Conservation (phyloP, 2,888 invertebrate genomes). For the Conops quadrifasciatus region DNA sequence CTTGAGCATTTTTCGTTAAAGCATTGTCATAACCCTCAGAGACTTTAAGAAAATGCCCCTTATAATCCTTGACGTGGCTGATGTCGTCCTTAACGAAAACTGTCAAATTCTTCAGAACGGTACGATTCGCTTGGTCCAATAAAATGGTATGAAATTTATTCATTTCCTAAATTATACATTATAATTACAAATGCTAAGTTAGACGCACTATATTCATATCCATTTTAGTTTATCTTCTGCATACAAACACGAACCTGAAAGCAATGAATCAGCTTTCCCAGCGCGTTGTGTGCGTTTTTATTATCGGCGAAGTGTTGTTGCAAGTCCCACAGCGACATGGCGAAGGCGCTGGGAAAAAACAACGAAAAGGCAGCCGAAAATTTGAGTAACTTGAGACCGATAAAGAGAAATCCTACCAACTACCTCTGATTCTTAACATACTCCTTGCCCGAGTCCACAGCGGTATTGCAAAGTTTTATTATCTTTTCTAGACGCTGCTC, state of each 20-base stretch:
- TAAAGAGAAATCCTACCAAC: slow-evolving; percentile 1
- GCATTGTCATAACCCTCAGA: slow-evolving; percentile 90
- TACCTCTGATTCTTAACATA: slow-evolving; percentile 94
- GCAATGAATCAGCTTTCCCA: slow-evolving; percentile 76
- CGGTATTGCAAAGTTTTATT: slow-evolving; percentile 86
- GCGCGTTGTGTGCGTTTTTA: slow-evolving; percentile 79
- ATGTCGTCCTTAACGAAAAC: slow-evolving; percentile 93
- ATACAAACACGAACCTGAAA: slow-evolving; percentile 70
- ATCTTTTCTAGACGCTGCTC: slow-evolving; percentile 92
- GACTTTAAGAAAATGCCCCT: slow-evolving; percentile 92
- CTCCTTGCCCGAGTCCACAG: slow-evolving; percentile 91
- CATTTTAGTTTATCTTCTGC: not conserved
- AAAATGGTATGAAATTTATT: slow-evolving; percentile 91
- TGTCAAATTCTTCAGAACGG: slow-evolving; percentile 87
- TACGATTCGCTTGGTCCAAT: slow-evolving; percentile 90
- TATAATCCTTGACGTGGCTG: slow-evolving; percentile 88
- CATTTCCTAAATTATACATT: slow-evolving; percentile 74
- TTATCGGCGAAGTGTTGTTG: slow-evolving; percentile 89
- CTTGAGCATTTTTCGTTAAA: slow-evolving; percentile 85
- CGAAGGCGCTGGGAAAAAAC: slow-evolving; percentile 73
- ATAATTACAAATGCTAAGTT: slow-evolving; percentile 28
- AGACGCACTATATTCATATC: not conserved
- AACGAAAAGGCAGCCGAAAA: not conserved
- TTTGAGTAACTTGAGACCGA: slow-evolving; percentile 17
- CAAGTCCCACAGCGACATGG: slow-evolving; percentile 89